A percentile compares a stretch with the other conserved stretches of the same genome.
Evolutionary conservation across 2,888 invertebrate genomes (phyloP).

Genomic region (Drosophila mercatorum): DNA sequence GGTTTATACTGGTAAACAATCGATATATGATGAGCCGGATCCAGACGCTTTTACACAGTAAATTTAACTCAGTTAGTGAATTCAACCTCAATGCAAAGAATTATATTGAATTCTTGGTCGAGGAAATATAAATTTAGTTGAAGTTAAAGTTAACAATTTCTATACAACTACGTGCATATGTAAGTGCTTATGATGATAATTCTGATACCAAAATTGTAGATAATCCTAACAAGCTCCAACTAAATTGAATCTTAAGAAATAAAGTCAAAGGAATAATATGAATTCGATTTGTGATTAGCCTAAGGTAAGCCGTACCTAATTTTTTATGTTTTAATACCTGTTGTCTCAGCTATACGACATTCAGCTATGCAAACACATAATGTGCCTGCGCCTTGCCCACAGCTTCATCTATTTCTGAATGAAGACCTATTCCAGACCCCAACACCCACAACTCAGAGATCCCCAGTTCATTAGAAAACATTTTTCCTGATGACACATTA

Average conservation of each 20-base stretch:
- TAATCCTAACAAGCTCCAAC: neutral
- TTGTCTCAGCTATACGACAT: neutral
- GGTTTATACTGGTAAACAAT: neutral
- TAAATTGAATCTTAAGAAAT: neutral
- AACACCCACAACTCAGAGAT: conserved; percentile 24
- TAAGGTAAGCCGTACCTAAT: neutral
- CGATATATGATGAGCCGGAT: neutral
- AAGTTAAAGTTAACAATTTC: too few species aligned
- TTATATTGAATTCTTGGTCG: too few species aligned
- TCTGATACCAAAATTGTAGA: neutral
- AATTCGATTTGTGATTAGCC: neutral
- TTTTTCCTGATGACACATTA: conserved; percentile 77
- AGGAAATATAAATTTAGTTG: too few species aligned
- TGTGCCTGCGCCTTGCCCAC: neutral
- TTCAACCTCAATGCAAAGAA: too few species aligned
- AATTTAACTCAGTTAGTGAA: too few species aligned
- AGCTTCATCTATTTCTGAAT: conserved; percentile 19
- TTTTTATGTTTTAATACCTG: neutral
- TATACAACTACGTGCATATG: neutral
- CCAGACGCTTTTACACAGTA: too few species aligned
- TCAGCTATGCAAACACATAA: conserved; percentile 4
- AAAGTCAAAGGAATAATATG: neutral
- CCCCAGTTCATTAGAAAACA: conserved; percentile 63
- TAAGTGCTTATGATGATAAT: neutral
- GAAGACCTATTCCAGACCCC: conserved; percentile 8